Evolutionary conservation across 2,797 vertebrate genomes (phyloP), one percentile per base, ranked within the genome.

Genomic region (Gila robusta): DNA sequence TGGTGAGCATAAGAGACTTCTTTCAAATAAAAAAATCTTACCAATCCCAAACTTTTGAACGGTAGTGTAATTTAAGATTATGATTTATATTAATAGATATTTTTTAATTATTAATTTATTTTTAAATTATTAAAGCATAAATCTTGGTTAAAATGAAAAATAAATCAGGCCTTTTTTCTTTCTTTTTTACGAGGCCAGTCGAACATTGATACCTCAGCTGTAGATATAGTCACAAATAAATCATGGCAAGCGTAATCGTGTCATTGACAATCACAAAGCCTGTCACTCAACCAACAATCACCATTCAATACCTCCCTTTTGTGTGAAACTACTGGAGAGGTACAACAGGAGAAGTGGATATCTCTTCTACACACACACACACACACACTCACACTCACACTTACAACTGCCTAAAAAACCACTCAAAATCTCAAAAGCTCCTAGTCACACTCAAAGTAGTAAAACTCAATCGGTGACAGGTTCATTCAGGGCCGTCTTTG

Each of bases 261-360:
- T 79, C 83, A 73, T 72, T 67, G 41, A 79, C 87, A 79, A 86
- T 80, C 87, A 86, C 74, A 83, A 88, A 86, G 83, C 44, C 56
- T 69, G 84, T 80, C 87, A 79, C 32, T 86, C 87, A 86, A 70
- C 44, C 56, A 11, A 44, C 84, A 80, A 83, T 74, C 52, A 83
- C 83, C 79, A 88, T 88, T 80, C 80, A 86, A 80, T 86, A 71
- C 81, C 73, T 73, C 47, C 41, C 21, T 54, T 89, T 83, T 84
- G 77, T 84, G 32, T 69, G 3, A 76, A 79, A 73, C 69, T 82
- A 85, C 72, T 78, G 73, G 71, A 85, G 79, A 87, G 81, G 74
- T 87, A 72, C 85, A 87, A 79, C 83, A 70, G 37, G 74, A 87
- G 39, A 26, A 87, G 79, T 85, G 69, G 83, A 89, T 77, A 66